Evolutionary conservation across 2,888 invertebrate genomes (phyloP).

Genomic region (Macrophya alboannulata): DNA sequence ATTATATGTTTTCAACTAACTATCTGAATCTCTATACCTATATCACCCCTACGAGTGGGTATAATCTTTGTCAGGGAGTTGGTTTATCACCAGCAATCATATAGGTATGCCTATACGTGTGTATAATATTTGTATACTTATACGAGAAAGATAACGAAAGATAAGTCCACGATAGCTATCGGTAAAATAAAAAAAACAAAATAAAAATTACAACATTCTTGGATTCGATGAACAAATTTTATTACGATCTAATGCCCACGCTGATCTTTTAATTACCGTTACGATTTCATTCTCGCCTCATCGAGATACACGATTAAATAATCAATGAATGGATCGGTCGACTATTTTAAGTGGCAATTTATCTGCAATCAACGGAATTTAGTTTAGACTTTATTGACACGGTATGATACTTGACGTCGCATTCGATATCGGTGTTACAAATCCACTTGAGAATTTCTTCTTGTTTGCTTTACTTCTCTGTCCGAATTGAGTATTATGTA

Average conservation of each 20-base stretch:
- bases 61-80: background rate
- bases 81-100: constrained; percentile 28
- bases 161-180: background rate
- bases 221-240: background rate
- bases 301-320: background rate
- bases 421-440: background rate
- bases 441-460: constrained; percentile 38
- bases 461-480: constrained; percentile 34
- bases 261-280: background rate
- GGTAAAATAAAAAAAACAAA: background rate
- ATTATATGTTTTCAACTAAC: constrained; percentile 43
- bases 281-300: background rate
- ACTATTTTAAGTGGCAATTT: background rate
- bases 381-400: background rate
- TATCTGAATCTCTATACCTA: constrained; percentile 35
- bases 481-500: constrained; percentile 24
- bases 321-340: background rate
- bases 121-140: background rate
- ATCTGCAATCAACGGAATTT: background rate
- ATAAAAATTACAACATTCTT: background rate
- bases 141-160: background rate
- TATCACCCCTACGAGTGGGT: background rate
- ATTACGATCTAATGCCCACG: background rate
- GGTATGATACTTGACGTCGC: background rate
- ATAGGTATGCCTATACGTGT: background rate